phyloP scores from a whole-genome alignment of 2,113 vertebrate species.

The Antechinus stuartii region DNA sequence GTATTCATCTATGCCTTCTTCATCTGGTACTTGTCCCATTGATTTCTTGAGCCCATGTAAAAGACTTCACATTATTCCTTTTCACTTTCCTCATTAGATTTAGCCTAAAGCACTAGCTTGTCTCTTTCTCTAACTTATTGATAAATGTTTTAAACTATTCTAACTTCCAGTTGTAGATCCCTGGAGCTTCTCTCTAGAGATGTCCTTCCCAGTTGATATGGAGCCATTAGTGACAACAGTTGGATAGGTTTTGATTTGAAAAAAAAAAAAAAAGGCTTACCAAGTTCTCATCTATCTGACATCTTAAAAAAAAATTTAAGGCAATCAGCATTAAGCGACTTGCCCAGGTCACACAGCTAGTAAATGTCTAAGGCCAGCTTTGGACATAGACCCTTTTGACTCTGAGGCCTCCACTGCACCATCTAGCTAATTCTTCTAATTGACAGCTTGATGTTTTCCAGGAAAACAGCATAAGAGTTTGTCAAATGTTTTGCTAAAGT shows the following conservation, averaged over 20 bases:
- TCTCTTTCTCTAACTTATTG: not conserved
- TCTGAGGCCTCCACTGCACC: not conserved
- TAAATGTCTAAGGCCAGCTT: not conserved
- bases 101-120: not conserved
- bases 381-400: not conserved
- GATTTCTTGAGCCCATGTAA: not conserved
- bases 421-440: not conserved
- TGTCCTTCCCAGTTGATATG: not conserved
- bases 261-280: no score
- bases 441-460: not conserved
- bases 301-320: no score
- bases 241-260: not conserved
- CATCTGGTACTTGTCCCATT: not conserved
- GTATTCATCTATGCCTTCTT: not conserved
- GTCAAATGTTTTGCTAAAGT: not conserved
- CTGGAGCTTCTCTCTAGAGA: not conserved
- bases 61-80: not conserved
- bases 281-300: not conserved
- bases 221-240: not conserved
- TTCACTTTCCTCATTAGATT: not conserved
- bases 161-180: not conserved
- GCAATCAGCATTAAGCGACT: not conserved
- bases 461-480: not conserved
- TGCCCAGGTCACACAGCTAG: not conserved
- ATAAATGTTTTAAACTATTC: not conserved